Percentiles rank a stretch among this genome's conserved stretches.
Evolutionary conservation across 2,113 vertebrate genomes (phyloP).

Genomic region (Sturnira hondurensis): DNA sequence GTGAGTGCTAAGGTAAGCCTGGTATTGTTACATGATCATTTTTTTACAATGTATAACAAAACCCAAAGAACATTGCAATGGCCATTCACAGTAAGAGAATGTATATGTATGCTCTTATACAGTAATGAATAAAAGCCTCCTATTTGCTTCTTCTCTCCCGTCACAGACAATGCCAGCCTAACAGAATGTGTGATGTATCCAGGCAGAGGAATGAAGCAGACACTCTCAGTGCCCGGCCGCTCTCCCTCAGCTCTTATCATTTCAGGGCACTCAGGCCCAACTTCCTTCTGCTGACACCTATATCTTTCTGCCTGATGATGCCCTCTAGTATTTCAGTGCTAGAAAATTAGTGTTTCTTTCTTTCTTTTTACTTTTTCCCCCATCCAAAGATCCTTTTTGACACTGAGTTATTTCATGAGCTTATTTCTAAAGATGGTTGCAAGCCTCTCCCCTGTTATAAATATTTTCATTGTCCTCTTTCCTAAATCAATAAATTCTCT

Average conservation of each 20-base stretch:
- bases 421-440: neutral
- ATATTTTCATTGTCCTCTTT: neutral
- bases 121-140: neutral
- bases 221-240: neutral
- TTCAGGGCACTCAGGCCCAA: neutral
- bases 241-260: neutral
- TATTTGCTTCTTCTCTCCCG: neutral
- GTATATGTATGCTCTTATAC: neutral
- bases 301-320: neutral
- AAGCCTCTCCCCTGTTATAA: neutral
- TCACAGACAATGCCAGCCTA: neutral
- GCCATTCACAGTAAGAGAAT: neutral
- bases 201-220: neutral
- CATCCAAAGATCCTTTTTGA: neutral
- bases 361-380: neutral
- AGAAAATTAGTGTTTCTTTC: neutral
- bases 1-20: neutral
- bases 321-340: neutral
- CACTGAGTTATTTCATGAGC: neutral
- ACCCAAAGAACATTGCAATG: neutral
- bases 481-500: neutral
- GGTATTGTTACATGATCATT: neutral
- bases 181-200: neutral
- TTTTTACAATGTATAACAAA: neutral
- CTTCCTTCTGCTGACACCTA: neutral